Conservation (phyloP, 2,888 invertebrate genomes). For the Eledona agricola region DNA sequence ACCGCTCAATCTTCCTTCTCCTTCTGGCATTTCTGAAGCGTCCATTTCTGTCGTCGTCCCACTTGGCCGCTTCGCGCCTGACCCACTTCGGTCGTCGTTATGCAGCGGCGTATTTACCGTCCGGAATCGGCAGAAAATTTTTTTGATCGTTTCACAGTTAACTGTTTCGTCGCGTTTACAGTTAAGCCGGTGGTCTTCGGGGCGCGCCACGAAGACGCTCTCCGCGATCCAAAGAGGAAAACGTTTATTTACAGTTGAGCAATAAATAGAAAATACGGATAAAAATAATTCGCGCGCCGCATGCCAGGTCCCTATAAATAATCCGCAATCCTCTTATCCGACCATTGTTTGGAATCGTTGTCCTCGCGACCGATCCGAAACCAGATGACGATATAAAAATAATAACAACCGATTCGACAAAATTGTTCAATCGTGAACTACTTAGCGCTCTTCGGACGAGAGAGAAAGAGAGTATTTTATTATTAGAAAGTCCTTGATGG, state of each 20-base stretch:
- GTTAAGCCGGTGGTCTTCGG: constrained; percentile 21
- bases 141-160: constrained; percentile 41
- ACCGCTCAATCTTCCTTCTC: constrained; percentile 43
- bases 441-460: constrained; percentile 14
- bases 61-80: constrained; percentile 42
- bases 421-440: constrained; percentile 27
- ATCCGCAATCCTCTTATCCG: not conserved
- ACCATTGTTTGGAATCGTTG: constrained; percentile 1
- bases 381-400: not conserved
- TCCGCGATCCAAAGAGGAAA: constrained; percentile 21
- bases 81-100: constrained; percentile 46
- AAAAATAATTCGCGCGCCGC: constrained; percentile 38
- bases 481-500: constrained; percentile 42
- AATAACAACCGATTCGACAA: constrained; percentile 18
- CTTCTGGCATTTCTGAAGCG: constrained; percentile 30
- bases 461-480: constrained; percentile 34
- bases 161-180: constrained; percentile 25
- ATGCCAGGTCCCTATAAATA: constrained; percentile 36
- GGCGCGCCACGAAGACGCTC: constrained; percentile 17
- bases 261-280: constrained; percentile 37
- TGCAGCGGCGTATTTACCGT: constrained; percentile 39
- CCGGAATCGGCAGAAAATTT: constrained; percentile 41
- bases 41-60: constrained; percentile 44
- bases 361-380: constrained; percentile 4
- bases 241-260: constrained; percentile 35